Percentiles rank a stretch among this genome's conserved stretches.
phyloP scores from a whole-genome alignment of 2,113 vertebrate genomes.

The Tursiops truncatus region DNA sequence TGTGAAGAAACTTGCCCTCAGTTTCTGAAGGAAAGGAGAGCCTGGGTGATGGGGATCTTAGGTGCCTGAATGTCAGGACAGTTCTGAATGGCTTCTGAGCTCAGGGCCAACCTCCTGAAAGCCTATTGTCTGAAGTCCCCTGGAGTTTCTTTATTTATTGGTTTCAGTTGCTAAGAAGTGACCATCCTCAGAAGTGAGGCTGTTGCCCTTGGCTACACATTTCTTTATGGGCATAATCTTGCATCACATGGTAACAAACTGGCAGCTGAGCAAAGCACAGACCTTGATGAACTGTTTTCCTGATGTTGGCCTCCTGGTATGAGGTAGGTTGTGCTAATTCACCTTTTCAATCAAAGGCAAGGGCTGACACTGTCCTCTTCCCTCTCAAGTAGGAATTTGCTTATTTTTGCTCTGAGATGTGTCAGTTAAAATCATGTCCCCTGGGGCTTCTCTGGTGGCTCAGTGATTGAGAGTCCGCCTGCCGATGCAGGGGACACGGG shows the following conservation, averaged over 20 bases:
- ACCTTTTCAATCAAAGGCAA: background rate
- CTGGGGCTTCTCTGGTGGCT: too few relatives aligned
- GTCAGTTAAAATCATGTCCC: background rate
- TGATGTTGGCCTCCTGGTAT: background rate
- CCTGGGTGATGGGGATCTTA: background rate
- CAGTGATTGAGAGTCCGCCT: too few relatives aligned
- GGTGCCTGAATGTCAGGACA: background rate
- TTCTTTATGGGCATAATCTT: conserved; percentile 56
- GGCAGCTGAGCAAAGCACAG: background rate
- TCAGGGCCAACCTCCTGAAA: background rate
- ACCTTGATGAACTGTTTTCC: background rate
- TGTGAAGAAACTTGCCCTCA: background rate
- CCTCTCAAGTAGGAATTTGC: background rate
- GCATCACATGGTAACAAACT: background rate
- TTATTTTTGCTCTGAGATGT: background rate
- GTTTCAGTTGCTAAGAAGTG: conserved; percentile 66
- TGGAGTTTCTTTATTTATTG: conserved; percentile 56
- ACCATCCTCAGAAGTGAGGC: conserved; percentile 39
- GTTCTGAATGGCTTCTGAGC: background rate
- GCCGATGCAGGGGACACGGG: too few relatives aligned
- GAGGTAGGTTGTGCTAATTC: background rate
- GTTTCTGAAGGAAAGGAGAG: background rate
- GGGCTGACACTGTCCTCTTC: background rate
- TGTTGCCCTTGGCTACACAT: conserved; percentile 68
- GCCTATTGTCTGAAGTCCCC: background rate